phyloP scores from a whole-genome alignment of 2,113 vertebrate species.

The Scytalopus superciliaris region DNA sequence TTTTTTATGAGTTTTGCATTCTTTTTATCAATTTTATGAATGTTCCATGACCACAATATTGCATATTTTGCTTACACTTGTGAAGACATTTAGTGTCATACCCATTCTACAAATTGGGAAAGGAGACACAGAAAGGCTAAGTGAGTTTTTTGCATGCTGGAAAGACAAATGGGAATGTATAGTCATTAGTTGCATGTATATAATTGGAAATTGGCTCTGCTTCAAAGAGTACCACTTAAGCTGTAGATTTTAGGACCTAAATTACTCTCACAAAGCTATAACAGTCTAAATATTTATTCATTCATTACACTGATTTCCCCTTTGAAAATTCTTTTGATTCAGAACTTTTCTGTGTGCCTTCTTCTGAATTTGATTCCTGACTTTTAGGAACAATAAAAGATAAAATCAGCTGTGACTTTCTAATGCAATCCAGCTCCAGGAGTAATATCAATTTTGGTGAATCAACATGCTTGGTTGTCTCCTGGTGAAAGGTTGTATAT shows the following conservation, averaged over 20 bases:
- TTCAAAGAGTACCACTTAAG: background rate
- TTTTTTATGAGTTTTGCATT: background rate
- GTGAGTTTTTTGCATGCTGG: background rate
- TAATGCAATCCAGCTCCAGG: background rate
- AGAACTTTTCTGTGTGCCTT: background rate
- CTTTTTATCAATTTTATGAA: background rate
- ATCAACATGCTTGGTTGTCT: background rate
- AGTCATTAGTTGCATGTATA: background rate
- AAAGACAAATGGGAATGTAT: background rate
- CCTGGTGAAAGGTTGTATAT: background rate
- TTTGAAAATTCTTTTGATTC: background rate
- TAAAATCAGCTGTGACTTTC: background rate
- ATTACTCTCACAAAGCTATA: background rate
- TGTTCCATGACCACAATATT: background rate
- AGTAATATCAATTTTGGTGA: background rate
- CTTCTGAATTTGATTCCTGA: background rate
- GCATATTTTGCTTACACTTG: background rate
- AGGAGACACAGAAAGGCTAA: background rate
- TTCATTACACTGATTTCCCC: background rate
- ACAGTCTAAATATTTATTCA: background rate
- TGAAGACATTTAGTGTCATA: background rate
- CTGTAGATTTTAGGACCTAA: background rate
- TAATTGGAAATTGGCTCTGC: background rate
- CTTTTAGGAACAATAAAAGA: background rate
- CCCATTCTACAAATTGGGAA: background rate